These are phyloP conservation scores for Varanus komodoensis DNA, from an alignment of 2,113 vertebrate species.

Conservation along the genomic window DNA sequence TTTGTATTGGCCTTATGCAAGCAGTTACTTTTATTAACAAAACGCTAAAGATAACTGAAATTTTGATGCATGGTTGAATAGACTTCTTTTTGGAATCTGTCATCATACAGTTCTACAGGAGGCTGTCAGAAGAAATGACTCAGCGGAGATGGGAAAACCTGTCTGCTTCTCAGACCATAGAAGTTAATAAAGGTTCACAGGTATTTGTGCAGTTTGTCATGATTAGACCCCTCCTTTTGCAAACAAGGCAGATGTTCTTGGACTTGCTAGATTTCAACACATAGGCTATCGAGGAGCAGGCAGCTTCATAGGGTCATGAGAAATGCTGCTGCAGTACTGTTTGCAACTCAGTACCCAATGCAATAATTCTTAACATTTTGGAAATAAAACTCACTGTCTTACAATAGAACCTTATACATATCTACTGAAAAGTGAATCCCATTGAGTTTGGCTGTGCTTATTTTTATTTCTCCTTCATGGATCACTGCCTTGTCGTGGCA, in stretches of 20 bases:
- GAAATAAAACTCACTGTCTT: background rate
- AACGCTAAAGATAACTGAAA: background rate
- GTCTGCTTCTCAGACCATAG: conserved; percentile 84
- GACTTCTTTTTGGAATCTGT: accelerated
- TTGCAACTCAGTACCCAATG: background rate
- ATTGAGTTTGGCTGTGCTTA: no score
- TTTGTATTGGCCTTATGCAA: background rate
- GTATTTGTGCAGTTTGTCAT: conserved; percentile 69
- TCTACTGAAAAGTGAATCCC: background rate
- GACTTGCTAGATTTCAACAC: background rate
- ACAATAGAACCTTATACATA: background rate
- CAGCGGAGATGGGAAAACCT: conserved; percentile 92
- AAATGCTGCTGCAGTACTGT: background rate
- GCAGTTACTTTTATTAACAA: conserved; percentile 19
- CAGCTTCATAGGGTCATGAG: background rate
- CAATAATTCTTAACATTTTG: background rate
- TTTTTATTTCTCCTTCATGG: no score
- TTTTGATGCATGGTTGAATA: background rate
- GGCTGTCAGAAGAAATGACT: conserved; percentile 93
- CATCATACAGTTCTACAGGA: conserved; percentile 87
- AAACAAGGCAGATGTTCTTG: background rate
- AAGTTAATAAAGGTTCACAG: conserved; percentile 80
- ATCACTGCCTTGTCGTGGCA: no score
- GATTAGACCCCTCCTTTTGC: background rate
- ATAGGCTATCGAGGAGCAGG: background rate